Conservation (phyloP, 2,888 invertebrate genomes). For the Spisula subtruncata region DNA sequence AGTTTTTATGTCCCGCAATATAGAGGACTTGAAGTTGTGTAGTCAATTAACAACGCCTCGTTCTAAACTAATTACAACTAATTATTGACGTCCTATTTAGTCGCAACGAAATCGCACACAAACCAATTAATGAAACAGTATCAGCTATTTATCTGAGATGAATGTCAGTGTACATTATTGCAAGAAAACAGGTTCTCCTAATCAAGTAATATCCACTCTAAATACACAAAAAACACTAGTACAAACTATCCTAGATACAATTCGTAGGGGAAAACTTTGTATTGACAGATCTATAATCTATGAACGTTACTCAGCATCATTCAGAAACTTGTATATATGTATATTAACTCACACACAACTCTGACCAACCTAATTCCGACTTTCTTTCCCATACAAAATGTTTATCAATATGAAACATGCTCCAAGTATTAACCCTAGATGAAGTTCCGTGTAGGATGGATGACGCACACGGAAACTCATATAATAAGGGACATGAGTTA, state of each 20-base stretch:
- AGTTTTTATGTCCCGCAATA: neutral
- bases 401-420: slow-evolving; percentile 7
- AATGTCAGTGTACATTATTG: neutral
- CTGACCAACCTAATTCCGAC: neutral
- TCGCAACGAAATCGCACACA: neutral
- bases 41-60: neutral
- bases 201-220: neutral
- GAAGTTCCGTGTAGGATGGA: neutral
- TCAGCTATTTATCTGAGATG: neutral
- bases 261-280: neutral
- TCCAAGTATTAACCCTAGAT: neutral
- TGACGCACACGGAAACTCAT: neutral
- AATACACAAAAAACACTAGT: neutral
- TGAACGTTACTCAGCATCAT: neutral
- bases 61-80: neutral
- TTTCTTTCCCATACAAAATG: neutral
- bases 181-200: neutral
- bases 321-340: neutral
- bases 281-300: neutral
- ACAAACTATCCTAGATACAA: neutral
- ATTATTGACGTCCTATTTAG: neutral
- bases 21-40: neutral
- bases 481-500: slow-evolving; percentile 7
- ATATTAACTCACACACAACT: neutral
- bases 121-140: neutral